phyloP scores from a whole-genome alignment of 2,113 vertebrate species.

The Pterocles gutturalis region DNA sequence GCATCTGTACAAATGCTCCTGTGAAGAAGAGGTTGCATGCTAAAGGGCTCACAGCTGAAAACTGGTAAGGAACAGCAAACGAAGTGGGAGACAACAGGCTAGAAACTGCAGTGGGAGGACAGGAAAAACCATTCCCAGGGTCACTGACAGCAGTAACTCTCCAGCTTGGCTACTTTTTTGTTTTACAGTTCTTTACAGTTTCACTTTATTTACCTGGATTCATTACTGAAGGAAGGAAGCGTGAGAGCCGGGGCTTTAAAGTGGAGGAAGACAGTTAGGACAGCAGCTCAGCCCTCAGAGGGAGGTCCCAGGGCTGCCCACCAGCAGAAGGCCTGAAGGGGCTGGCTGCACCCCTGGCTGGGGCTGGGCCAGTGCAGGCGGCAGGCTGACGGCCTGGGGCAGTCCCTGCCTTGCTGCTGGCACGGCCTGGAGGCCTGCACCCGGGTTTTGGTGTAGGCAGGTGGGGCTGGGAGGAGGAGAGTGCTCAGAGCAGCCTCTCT shows the following conservation, averaged over 20 bases:
- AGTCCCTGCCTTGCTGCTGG: background rate
- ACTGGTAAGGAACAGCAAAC: background rate
- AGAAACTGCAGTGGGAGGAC: background rate
- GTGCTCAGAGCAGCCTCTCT: rapidly evolving
- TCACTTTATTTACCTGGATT: conserved; percentile 40
- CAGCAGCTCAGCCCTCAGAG: background rate
- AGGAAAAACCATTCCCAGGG: background rate
- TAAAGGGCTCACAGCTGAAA: background rate
- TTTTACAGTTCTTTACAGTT: conserved; percentile 21
- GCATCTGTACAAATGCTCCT: background rate
- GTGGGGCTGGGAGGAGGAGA: background rate
- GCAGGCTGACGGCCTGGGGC: background rate
- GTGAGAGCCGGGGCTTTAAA: background rate
- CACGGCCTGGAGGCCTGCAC: background rate
- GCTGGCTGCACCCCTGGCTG: no score
- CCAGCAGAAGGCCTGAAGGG: background rate
- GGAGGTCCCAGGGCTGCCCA: background rate
- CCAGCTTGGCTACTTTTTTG: background rate
- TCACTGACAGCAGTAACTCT: background rate
- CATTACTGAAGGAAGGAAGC: background rate
- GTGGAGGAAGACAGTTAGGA: background rate
- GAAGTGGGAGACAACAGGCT: background rate
- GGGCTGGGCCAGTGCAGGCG: rapidly evolving
- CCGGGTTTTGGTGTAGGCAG: rapidly evolving
- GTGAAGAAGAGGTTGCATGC: background rate